These are phyloP conservation scores for Polyodon spathula DNA, from an alignment of 2,113 vertebrate genomes.

Conservation along the genomic window DNA sequence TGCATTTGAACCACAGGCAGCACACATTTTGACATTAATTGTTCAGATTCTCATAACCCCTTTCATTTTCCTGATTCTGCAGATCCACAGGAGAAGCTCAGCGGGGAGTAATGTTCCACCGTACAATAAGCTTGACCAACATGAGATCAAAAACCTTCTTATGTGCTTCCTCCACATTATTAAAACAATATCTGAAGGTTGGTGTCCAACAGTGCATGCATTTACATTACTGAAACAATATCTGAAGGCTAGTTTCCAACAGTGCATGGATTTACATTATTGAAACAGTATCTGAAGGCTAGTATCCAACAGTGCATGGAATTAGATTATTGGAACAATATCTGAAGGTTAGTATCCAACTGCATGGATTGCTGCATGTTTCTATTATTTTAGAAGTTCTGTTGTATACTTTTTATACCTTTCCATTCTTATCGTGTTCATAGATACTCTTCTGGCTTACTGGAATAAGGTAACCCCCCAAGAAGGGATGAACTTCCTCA, in stretches of 20 bases:
- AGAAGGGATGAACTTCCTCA: conserved; percentile 83
- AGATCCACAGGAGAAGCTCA: conserved; percentile 60
- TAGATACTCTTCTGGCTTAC: conserved; percentile 79
- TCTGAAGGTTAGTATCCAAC: conserved; percentile 74
- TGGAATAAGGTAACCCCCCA: conserved; percentile 88
- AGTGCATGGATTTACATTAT: background rate
- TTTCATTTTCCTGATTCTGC: conserved; percentile 20
- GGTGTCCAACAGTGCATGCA: conserved; percentile 29
- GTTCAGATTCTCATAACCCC: conserved; percentile 31
- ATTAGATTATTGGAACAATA: conserved; percentile 73
- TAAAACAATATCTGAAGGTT: conserved; percentile 89
- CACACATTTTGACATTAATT: too few relatives aligned
- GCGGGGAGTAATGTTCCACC: conserved; percentile 66
- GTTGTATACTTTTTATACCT: conserved; percentile 10
- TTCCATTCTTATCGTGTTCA: conserved; percentile 28
- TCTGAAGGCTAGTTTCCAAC: conserved; percentile 29
- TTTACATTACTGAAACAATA: background rate
- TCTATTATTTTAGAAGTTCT: too few relatives aligned
- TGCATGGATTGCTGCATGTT: background rate
- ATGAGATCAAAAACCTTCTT: conserved; percentile 81
- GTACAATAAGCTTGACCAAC: conserved; percentile 69
- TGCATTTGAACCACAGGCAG: too few relatives aligned
- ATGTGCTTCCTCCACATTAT: conserved; percentile 81
- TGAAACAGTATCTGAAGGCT: background rate
- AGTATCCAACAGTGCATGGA: conserved; percentile 28